phyloP scores from a whole-genome alignment of 2,113 vertebrate genomes.

The Xiphophorus couchianus region DNA sequence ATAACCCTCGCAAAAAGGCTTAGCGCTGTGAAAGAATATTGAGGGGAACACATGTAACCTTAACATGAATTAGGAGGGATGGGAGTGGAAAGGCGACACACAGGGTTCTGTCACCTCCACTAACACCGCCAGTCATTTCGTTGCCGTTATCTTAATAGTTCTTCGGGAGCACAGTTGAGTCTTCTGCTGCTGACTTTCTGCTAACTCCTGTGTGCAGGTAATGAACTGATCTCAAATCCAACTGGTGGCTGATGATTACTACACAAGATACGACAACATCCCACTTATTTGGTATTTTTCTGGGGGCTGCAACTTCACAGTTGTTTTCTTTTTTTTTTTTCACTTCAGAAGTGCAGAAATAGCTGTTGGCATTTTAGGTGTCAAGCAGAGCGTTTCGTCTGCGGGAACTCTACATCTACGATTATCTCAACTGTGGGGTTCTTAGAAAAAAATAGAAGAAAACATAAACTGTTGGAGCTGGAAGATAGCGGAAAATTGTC shows the following conservation, averaged over 20 bases:
- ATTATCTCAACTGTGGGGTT: conserved; percentile 30
- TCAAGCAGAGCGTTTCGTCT: conserved; percentile 35
- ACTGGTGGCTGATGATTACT: conserved; percentile 50
- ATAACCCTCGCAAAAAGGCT: conserved; percentile 66
- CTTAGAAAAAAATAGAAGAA: neutral
- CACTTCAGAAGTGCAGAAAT: conserved; percentile 26
- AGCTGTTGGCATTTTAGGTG: conserved; percentile 58
- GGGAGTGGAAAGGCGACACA: conserved; percentile 33
- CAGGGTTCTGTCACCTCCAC: conserved; percentile 43
- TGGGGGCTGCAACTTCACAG: conserved; percentile 27
- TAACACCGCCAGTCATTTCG: conserved; percentile 52
- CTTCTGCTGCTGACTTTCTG: conserved; percentile 22
- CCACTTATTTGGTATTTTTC: conserved; percentile 33
- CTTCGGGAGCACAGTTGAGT: conserved; percentile 30
- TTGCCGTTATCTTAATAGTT: conserved; percentile 60
- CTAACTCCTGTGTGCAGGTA: conserved; percentile 35
- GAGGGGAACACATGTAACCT: conserved; percentile 60
- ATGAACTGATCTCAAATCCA: conserved; percentile 55
- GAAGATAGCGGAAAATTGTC: neutral
- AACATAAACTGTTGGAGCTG: neutral
- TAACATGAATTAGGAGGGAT: conserved; percentile 58
- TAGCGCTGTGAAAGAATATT: conserved; percentile 48
- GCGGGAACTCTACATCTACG: conserved; percentile 33
- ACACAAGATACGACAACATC: conserved; percentile 45
- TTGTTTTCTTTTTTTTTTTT: conserved; percentile 10